phyloP scores from a whole-genome alignment of 1,140 invertebrate genomes.

The Portunus trituberculatus region DNA sequence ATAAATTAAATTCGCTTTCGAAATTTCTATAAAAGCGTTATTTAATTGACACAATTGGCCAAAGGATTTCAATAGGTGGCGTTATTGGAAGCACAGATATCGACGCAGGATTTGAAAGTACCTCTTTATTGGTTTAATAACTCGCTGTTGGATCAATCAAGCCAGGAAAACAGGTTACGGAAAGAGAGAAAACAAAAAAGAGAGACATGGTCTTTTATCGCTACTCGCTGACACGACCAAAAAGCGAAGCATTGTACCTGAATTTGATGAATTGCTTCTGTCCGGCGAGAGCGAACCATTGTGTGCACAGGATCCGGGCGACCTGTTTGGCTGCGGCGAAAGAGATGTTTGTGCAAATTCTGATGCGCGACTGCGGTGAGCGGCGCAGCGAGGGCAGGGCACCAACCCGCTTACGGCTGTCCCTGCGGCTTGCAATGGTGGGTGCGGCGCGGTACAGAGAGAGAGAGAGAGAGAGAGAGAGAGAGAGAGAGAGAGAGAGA shows the following conservation, averaged over 20 bases:
- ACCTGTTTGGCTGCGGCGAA: background rate
- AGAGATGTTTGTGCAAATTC: background rate
- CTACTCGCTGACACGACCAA: background rate
- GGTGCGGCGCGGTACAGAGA: background rate
- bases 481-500: background rate
- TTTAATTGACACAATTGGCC: slow-evolving; percentile 4
- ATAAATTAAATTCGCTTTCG: slow-evolving; percentile 3
- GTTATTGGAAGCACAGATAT: background rate
- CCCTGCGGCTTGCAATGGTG: too few relatives aligned
- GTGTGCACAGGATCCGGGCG: background rate
- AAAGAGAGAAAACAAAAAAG: background rate
- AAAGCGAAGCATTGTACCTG: background rate
- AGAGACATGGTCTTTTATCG: background rate
- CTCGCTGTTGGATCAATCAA: background rate
- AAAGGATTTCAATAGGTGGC: background rate
- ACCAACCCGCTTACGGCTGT: background rate
- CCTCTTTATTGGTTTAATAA: background rate
- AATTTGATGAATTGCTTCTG: background rate
- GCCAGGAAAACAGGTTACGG: background rate
- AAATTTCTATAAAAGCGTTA: background rate
- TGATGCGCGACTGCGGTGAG: background rate
- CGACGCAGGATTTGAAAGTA: background rate
- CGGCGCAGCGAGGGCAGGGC: background rate
- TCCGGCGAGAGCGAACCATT: background rate
- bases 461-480: background rate